Percentiles rank a stretch among this genome's conserved stretches.
These are phyloP conservation scores for Copidosoma floridanum DNA, from an alignment of 1,140 invertebrate genomes.

Conservation along the genomic window DNA sequence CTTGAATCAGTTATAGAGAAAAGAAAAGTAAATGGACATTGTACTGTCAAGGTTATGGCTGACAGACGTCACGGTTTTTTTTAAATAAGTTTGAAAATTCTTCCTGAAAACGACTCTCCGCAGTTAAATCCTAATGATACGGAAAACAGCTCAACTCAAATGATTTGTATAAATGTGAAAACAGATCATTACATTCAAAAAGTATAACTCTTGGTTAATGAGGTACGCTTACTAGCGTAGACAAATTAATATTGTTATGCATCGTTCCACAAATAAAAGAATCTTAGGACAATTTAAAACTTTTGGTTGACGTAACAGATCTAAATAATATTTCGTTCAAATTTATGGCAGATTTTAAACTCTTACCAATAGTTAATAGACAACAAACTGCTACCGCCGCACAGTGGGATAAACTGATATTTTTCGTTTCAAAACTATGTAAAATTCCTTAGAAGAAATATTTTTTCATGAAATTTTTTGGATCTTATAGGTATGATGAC, in stretches of 20 bases:
- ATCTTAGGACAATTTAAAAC: slow-evolving; percentile 14
- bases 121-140: not conserved
- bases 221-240: slow-evolving; percentile 9
- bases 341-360: slow-evolving; percentile 22
- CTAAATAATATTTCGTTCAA: slow-evolving; percentile 20
- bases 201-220: not conserved
- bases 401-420: too few species aligned
- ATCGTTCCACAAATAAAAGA: slow-evolving; percentile 18
- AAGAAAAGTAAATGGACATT: slow-evolving; percentile 8
- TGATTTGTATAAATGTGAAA: not conserved
- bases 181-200: not conserved
- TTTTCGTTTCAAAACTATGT: too few species aligned
- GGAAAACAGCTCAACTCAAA: not conserved
- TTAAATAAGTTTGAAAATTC: slow-evolving; percentile 16
- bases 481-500: too few species aligned
- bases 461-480: too few species aligned
- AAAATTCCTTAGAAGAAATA: too few species aligned
- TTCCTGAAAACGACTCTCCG: slow-evolving; percentile 3
- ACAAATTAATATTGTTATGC: slow-evolving; percentile 16
- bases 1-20: slow-evolving; percentile 7
- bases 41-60: slow-evolving; percentile 15
- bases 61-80: slow-evolving; percentile 17
- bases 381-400: slow-evolving; percentile 21
- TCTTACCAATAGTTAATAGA: slow-evolving; percentile 17
- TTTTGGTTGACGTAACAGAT: slow-evolving; percentile 15